These are phyloP conservation scores for Drosophila azteca DNA, from an alignment of 1,140 invertebrate species.

Conservation along the genomic window DNA sequence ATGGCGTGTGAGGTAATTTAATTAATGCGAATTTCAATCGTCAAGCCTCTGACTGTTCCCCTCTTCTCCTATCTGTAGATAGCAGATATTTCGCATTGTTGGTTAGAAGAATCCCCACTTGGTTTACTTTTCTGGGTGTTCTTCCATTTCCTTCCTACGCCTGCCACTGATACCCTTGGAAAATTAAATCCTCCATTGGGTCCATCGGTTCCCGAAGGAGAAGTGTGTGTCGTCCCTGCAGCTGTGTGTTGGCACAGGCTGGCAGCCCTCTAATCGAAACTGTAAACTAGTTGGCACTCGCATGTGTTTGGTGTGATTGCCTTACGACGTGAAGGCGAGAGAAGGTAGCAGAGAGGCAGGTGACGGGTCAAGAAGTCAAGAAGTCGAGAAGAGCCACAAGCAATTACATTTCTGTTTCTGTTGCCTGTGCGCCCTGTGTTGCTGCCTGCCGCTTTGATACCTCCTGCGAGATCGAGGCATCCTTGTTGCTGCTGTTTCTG, in stretches of 20 bases:
- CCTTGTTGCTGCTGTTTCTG: background rate
- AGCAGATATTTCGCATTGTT: too few relatives aligned
- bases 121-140: too few relatives aligned
- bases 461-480: conserved; percentile 4
- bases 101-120: too few relatives aligned
- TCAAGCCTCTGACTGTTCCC: too few relatives aligned
- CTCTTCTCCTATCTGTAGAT: too few relatives aligned
- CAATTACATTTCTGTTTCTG: conserved; percentile 43
- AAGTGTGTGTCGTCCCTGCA: background rate
- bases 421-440: conserved; percentile 3
- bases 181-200: too few relatives aligned
- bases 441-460: background rate
- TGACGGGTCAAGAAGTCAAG: conserved; percentile 15
- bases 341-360: too few relatives aligned
- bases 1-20: conserved; percentile 46
- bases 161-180: too few relatives aligned
- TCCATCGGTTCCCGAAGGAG: background rate
- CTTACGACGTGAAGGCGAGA: background rate
- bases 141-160: too few relatives aligned
- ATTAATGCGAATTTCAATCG: conserved; percentile 35
- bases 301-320: conserved; percentile 2
- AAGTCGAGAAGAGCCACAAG: background rate
- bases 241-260: conserved; percentile 19
- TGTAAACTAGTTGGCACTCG: conserved; percentile 34
- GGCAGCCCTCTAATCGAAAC: conserved; percentile 38